Base-by-base conservation (phyloP, 1,140 invertebrate genomes). In the Trissolcus basalis region DNA sequence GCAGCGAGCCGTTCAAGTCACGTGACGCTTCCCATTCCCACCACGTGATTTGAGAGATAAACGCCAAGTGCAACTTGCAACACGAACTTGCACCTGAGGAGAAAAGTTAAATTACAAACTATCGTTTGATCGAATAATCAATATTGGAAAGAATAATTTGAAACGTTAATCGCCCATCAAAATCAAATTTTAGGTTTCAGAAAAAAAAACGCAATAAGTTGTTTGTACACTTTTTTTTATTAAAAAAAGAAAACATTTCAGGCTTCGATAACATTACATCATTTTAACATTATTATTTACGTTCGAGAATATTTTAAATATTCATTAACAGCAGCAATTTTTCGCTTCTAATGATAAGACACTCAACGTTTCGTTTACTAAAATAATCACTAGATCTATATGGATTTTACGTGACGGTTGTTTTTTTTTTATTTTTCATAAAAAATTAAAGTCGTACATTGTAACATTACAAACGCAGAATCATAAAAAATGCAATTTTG, bases 1-100 rank as follows among this genome's bases (percentile, higher is more conserved):
- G 73, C 70, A 74, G 61, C 49, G 59, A 53, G 59, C n/a, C 8
- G 10, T 16, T 32, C 7, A n/a, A 16, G 55, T 80, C 75, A 79
- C 73, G 68, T 74, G 76, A 76, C 32, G n/a, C 47, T 0, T 11
- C 27, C 19, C 19, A 27, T 27, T 27, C 45, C 50, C 56, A 16
- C 19, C 35, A 61, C 45, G 44, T 70, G 50, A 70, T 61, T 35
- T 13, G 7, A 0, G 27, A 39, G 33, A 39, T 48, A 59, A 48
- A 49, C 12, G 12, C 43, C 1, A 12, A 19, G 16, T 19, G 9
- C 45, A 19, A 19, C 9, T 48, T 48, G 36, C 9, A 39, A 4
- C 36, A 39, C 3, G 19, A 39, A 9, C 36, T 39, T 11, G 2
- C 36, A 39, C 9, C 36, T 11, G n/a, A 11, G 5, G 9, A 39